phyloP scores from a whole-genome alignment of 1,140 invertebrate genomes.

The Halesus radiatus region DNA sequence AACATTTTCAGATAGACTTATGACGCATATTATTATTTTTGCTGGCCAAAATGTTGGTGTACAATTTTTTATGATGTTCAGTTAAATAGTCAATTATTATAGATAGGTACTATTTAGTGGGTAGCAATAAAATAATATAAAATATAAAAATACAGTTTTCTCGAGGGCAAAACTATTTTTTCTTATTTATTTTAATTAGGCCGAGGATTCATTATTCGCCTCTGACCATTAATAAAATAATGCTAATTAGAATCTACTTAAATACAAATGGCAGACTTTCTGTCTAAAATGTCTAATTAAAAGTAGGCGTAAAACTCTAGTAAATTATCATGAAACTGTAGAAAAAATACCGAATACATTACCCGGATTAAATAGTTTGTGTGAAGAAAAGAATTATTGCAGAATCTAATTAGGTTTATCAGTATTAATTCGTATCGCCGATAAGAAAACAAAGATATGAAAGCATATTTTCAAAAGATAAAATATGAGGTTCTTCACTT shows the following conservation, averaged over 20 bases:
- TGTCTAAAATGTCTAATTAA: neutral
- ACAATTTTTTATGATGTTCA: too few relatives aligned
- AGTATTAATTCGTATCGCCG: conserved; percentile 4
- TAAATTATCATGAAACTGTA: conserved; percentile 6
- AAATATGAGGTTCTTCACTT: too few relatives aligned
- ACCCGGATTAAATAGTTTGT: neutral
- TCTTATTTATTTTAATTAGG: too few relatives aligned
- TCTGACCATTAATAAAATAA: conserved; percentile 7
- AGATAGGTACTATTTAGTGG: too few relatives aligned
- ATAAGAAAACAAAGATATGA: conserved; percentile 25
- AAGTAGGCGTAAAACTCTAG: neutral
- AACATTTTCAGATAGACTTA: too few relatives aligned
- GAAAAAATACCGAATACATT: neutral
- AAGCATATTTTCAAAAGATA: neutral
- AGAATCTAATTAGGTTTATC: conserved; percentile 2
- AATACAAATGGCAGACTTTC: conserved; percentile 1
- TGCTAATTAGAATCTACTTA: conserved; percentile 14
- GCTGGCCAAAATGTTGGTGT: too few relatives aligned
- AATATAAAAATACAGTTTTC: too few relatives aligned
- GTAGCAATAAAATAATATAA: too few relatives aligned
- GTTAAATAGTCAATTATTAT: too few relatives aligned
- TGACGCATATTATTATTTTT: too few relatives aligned
- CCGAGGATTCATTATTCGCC: neutral
- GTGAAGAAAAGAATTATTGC: neutral
- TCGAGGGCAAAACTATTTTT: too few relatives aligned